These are phyloP conservation scores for Excalfactoria chinensis DNA, from an alignment of 2,113 vertebrate species.

Conservation along the genomic window DNA sequence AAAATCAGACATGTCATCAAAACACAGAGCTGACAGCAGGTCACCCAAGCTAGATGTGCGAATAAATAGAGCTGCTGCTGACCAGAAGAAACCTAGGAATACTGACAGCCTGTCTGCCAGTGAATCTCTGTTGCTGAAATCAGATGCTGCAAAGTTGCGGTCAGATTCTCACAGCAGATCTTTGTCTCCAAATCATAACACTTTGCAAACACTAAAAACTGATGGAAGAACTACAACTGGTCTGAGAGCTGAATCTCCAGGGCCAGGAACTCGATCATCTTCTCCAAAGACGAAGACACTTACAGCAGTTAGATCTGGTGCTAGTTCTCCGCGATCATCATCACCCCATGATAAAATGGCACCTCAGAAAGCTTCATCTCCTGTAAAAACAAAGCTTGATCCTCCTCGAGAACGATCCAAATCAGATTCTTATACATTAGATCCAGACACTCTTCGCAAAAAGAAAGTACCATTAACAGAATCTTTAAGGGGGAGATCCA, in stretches of 20 bases:
- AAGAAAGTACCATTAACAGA: slow-evolving; percentile 95
- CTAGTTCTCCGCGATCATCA: slow-evolving; percentile 86
- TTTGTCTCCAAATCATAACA: slow-evolving; percentile 97
- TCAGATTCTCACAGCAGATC: slow-evolving; percentile 97
- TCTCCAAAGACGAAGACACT: slow-evolving; percentile 93
- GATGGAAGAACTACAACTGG: slow-evolving; percentile 87
- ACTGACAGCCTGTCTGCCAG: slow-evolving; percentile 89
- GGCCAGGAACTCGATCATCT: slow-evolving; percentile 89
- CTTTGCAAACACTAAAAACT: slow-evolving; percentile 92
- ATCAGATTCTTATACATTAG: slow-evolving; percentile 96
- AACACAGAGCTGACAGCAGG: slow-evolving; percentile 88
- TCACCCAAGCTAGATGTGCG: slow-evolving; percentile 88
- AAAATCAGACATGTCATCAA: slow-evolving; percentile 83
- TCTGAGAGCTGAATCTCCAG: slow-evolving; percentile 91
- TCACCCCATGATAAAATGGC: slow-evolving; percentile 91
- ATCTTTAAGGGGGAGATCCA: slow-evolving; percentile 92
- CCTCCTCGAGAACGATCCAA: slow-evolving; percentile 96
- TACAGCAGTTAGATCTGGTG: slow-evolving; percentile 84
- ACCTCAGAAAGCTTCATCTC: slow-evolving; percentile 86
- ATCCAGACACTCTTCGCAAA: slow-evolving; percentile 95
- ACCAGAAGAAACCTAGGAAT: slow-evolving; percentile 87
- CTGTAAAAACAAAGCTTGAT: slow-evolving; percentile 91
- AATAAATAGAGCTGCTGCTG: slow-evolving; percentile 82
- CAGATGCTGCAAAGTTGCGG: slow-evolving; percentile 92
- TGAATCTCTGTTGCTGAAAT: slow-evolving; percentile 93